Evolutionary conservation across 2,888 invertebrate species (phyloP), one percentile per base, ranked within the genome.

Genomic region (Ommatoiulus sabulosus): DNA sequence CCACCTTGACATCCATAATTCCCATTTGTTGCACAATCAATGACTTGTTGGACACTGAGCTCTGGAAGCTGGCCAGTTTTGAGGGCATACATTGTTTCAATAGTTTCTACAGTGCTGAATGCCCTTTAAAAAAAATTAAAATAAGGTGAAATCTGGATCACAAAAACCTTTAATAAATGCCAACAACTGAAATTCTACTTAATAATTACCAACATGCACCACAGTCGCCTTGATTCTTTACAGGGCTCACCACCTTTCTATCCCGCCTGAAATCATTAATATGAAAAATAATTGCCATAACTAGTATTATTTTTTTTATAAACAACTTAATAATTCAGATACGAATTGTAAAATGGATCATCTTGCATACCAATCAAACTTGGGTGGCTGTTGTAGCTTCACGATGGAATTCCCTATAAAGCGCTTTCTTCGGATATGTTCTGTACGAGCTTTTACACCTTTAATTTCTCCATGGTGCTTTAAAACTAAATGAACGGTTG

Each of bases 1-100:
- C 97, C 97, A 43, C 97, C 97, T 0, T 94, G 92, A 92, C 97
- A 97, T 0, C 97, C 97, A 90, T 94, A 94, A 92, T 96, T 96
- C 57, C 94, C 95, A 52, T 95, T 94, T 7, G 93, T 93, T 0
- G 97, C 95, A 93, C 97, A 97, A 93, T 97, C 97, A 90, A 97
- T 95, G 91, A 95, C 94, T 92, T 94, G 95, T 93, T 97, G 97
- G 0, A 96, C 95, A 91, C 97, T 97, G 10, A 96, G 94, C 1
- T 93, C 91, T 46, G 93, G 92, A 44, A 96, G 92, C 46, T 93
- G 94, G 17, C 95, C 95, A 87, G 94, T 94, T 91, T 94, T 94
- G 35, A 96, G 94, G 0, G 96, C 96, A 86, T 94, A 93, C 96
- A 96, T 96, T 0, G 96, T 94, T 92, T 97, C 97, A 87, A 95